Conservation (phyloP, 2,113 vertebrate genomes). For the Chamaetylas fuelleborni region DNA sequence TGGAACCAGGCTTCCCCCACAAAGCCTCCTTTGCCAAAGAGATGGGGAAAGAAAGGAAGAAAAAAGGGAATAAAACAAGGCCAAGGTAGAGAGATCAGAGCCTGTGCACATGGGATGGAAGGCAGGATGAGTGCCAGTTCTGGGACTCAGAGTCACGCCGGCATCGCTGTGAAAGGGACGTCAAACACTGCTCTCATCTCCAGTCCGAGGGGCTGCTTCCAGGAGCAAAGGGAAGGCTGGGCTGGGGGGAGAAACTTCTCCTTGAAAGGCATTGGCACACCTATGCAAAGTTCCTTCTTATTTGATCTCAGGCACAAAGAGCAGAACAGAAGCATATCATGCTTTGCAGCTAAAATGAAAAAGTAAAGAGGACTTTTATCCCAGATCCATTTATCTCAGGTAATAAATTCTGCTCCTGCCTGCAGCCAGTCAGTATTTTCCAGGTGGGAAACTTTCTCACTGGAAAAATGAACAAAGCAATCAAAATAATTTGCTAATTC, state of each 20-base stretch:
- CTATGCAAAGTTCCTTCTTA: slow-evolving; percentile 9
- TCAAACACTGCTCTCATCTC: not conserved
- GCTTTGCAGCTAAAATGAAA: slow-evolving; percentile 25
- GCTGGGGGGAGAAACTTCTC: not conserved
- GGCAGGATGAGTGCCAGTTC: not conserved
- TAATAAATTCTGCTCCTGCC: slow-evolving; percentile 38
- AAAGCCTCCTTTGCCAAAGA: not conserved
- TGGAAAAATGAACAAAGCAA: slow-evolving; percentile 31
- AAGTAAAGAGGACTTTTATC: slow-evolving; percentile 51
- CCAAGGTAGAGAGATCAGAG: slow-evolving; percentile 22
- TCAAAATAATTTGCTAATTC: slow-evolving; percentile 52
- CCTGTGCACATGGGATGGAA: not conserved
- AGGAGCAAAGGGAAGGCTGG: not conserved
- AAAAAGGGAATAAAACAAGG: not conserved
- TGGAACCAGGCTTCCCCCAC: not conserved
- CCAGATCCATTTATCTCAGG: slow-evolving; percentile 33
- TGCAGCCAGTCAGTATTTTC: slow-evolving; percentile 21
- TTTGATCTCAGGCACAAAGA: slow-evolving; percentile 33
- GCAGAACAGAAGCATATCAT: not conserved
- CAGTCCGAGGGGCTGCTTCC: not conserved
- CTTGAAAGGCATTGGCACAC: not conserved
- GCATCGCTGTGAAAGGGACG: not conserved
- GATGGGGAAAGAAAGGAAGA: not conserved
- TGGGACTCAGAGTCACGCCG: not conserved
- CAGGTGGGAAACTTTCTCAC: not conserved